Percentiles rank a stretch among this genome's conserved stretches.
Evolutionary conservation across 1,140 invertebrate genomes (phyloP).

Genomic region (Bombus waltoni): DNA sequence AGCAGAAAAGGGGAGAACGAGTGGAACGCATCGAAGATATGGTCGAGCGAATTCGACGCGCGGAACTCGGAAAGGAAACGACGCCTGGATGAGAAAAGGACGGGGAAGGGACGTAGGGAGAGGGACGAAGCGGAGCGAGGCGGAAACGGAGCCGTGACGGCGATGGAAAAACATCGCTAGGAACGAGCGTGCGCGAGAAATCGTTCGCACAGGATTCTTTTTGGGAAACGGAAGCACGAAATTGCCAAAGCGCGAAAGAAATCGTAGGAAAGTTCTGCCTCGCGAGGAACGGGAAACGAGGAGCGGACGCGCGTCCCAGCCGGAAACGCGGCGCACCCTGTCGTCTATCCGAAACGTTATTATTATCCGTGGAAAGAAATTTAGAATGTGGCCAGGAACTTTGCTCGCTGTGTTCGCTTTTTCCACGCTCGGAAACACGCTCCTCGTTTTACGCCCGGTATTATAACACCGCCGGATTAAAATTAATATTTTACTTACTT

Average conservation of each 20-base stretch:
- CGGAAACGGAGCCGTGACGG: constrained; percentile 29
- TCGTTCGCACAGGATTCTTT: constrained; percentile 54
- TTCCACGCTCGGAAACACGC: not conserved
- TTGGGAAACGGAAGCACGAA: constrained; percentile 53
- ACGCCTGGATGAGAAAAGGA: not conserved
- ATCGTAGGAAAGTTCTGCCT: constrained; percentile 52
- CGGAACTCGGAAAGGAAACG: constrained; percentile 29
- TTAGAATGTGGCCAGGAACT: not conserved
- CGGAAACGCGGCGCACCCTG: constrained; percentile 23
- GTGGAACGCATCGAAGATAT: constrained; percentile 57
- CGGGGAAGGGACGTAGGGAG: not conserved
- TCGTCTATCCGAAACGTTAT: constrained; percentile 30
- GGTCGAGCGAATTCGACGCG: constrained; percentile 55
- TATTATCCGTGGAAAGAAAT: constrained; percentile 20
- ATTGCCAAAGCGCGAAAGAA: constrained; percentile 65
- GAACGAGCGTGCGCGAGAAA: constrained; percentile 54
- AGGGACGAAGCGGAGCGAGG: not conserved
- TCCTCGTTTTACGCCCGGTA: not conserved
- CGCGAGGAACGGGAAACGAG: constrained; percentile 41
- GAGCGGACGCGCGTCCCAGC: constrained; percentile 14
- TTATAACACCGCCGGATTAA: constrained; percentile 36
- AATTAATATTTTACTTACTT: constrained; percentile 46
- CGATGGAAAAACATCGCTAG: constrained; percentile 59
- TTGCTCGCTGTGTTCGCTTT: not conserved
- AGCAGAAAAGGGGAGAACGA: constrained; percentile 26